Percentiles rank a stretch among this genome's conserved stretches.
phyloP scores from a whole-genome alignment of 92 coral and sea anemone species.

The Umimayanthus chanpuru region DNA sequence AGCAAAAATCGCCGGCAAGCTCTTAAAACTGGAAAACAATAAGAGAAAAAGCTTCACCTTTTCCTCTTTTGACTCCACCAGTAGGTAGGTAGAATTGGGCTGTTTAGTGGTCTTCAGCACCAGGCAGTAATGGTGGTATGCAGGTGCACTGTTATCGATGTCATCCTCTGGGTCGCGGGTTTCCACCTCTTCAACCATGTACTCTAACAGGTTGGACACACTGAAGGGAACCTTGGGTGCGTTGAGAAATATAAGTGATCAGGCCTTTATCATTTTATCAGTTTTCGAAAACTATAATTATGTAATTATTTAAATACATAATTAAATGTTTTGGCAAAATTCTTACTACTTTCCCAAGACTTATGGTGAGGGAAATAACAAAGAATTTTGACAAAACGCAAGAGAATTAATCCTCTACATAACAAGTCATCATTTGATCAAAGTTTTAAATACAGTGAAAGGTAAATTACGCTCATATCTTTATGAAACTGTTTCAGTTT shows the following conservation, averaged over 20 bases:
- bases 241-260: not conserved
- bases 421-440: too few species aligned
- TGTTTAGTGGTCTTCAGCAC: constrained; percentile 78
- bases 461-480: too few species aligned
- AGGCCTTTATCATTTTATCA: not conserved
- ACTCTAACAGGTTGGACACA: constrained; percentile 76
- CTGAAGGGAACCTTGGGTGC: constrained; percentile 80
- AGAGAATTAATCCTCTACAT: too few species aligned
- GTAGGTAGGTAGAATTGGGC: constrained; percentile 70
- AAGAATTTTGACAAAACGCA: too few species aligned
- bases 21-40: too few species aligned
- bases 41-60: constrained; percentile 41
- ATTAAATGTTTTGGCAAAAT: too few species aligned
- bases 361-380: too few species aligned
- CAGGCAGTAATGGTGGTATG: constrained; percentile 81
- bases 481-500: too few species aligned
- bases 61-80: constrained; percentile 82
- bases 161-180: constrained; percentile 79
- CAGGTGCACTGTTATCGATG: constrained; percentile 29
- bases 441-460: too few species aligned
- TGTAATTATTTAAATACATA: not conserved
- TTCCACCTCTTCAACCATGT: constrained; percentile 82
- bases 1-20: too few species aligned
- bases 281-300: not conserved
- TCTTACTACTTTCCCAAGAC: too few species aligned